These are phyloP conservation scores for Rynchops niger DNA, from an alignment of 2,113 vertebrate genomes.

Conservation along the genomic window DNA sequence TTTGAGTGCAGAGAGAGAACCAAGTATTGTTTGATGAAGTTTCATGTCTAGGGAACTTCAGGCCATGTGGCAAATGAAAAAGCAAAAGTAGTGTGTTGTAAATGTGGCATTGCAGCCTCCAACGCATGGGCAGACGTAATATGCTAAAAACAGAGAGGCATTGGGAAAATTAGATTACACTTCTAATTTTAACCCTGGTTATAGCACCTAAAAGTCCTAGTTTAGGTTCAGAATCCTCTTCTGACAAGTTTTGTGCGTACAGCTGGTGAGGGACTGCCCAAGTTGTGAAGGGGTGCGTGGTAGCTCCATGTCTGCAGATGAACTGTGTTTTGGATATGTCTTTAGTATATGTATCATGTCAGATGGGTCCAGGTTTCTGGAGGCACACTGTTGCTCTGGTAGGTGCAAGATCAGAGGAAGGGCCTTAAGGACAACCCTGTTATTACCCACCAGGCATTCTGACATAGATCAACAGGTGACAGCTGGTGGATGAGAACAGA, in stretches of 20 bases:
- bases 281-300: background rate
- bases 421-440: background rate
- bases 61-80: background rate
- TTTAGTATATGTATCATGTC: background rate
- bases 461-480: background rate
- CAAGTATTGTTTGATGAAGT: background rate
- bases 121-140: background rate
- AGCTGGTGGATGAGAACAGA: background rate
- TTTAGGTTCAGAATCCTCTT: background rate
- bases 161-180: background rate
- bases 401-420: background rate
- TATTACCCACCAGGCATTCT: background rate
- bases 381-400: background rate
- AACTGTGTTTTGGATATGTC: background rate
- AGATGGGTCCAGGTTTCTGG: background rate
- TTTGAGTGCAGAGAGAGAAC: background rate
- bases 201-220: background rate
- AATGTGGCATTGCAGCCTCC: background rate
- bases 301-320: background rate
- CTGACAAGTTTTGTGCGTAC: background rate
- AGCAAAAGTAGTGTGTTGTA: background rate
- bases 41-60: background rate
- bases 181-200: background rate
- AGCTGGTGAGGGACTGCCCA: background rate
- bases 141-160: background rate